These are phyloP conservation scores for Scomber colias DNA, from an alignment of 2,113 vertebrate genomes.

Conservation along the genomic window DNA sequence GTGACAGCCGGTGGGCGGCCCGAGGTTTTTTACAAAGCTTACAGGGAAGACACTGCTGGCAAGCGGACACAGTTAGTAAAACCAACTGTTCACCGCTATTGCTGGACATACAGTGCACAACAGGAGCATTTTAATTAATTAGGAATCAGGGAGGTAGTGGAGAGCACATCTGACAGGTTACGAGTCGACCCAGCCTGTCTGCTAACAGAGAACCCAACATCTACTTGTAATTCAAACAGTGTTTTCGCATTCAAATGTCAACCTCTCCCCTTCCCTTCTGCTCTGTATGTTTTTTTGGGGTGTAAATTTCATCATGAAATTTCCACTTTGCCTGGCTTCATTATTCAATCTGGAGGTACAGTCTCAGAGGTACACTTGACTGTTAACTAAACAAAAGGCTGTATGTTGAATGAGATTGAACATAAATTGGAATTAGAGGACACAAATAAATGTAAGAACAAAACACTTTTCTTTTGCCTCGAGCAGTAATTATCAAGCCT, in stretches of 20 bases:
- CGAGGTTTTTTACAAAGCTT: slow-evolving; percentile 53
- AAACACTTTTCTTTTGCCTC: background rate
- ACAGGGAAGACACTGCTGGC: slow-evolving; percentile 11
- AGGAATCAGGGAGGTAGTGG: slow-evolving; percentile 58
- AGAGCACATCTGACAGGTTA: slow-evolving; percentile 58
- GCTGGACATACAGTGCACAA: slow-evolving; percentile 50
- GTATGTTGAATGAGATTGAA: slow-evolving; percentile 45
- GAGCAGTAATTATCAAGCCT: background rate
- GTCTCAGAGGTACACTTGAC: slow-evolving; percentile 48
- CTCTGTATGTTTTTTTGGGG: slow-evolving; percentile 63
- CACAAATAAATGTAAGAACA: slow-evolving; percentile 19
- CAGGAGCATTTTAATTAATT: slow-evolving; percentile 76
- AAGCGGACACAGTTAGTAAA: slow-evolving; percentile 25
- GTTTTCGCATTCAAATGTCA: slow-evolving; percentile 77
- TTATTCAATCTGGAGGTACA: slow-evolving; percentile 61
- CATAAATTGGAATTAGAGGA: slow-evolving; percentile 36
- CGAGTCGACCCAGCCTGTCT: slow-evolving; percentile 50
- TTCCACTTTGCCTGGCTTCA: slow-evolving; percentile 58
- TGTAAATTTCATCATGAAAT: slow-evolving; percentile 76
- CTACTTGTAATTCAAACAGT: slow-evolving; percentile 71
- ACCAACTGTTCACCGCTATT: slow-evolving; percentile 29
- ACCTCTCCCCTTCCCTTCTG: slow-evolving; percentile 54
- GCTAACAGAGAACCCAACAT: slow-evolving; percentile 39
- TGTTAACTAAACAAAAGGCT: slow-evolving; percentile 49
- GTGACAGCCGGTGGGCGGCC: slow-evolving; percentile 68